These are phyloP conservation scores for Schizotus pectinicornis DNA, from an alignment of 2,888 invertebrate genomes.

Conservation along the genomic window DNA sequence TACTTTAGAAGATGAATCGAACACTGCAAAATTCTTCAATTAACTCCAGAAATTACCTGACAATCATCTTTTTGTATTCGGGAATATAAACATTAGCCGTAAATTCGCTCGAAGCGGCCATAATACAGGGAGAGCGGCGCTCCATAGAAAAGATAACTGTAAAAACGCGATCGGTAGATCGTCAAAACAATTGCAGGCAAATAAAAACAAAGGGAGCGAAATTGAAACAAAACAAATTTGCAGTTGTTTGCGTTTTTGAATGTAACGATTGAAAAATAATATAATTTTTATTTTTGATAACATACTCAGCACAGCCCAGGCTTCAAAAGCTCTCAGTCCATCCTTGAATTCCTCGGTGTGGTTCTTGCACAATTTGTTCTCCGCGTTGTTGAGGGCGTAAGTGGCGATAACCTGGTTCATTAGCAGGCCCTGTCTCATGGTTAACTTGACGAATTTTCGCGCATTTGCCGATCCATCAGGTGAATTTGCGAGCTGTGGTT, in stretches of 20 bases:
- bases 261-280: too few species aligned
- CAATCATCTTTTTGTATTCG: neutral
- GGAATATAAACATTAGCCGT: neutral
- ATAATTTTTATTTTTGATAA: slow-evolving; percentile 1
- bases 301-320: slow-evolving; percentile 53
- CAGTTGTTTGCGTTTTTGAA: too few species aligned
- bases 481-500: slow-evolving; percentile 10
- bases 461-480: slow-evolving; percentile 23
- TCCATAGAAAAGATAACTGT: too few species aligned
- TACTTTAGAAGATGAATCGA: slow-evolving; percentile 60
- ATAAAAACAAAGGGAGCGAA: too few species aligned
- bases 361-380: slow-evolving; percentile 42
- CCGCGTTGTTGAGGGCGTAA: slow-evolving; percentile 42
- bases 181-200: too few species aligned
- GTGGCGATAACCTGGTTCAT: slow-evolving; percentile 50
- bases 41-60: slow-evolving; percentile 3
- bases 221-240: too few species aligned
- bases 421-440: slow-evolving; percentile 47
- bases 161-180: too few species aligned
- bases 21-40: slow-evolving; percentile 54
- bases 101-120: too few species aligned
- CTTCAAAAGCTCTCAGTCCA: slow-evolving; percentile 46
- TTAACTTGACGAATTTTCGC: slow-evolving; percentile 41
- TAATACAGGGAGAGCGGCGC: too few species aligned
- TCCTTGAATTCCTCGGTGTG: slow-evolving; percentile 46